Conservation (phyloP, 2,113 vertebrate species). For the Dasypus novemcinctus region DNA sequence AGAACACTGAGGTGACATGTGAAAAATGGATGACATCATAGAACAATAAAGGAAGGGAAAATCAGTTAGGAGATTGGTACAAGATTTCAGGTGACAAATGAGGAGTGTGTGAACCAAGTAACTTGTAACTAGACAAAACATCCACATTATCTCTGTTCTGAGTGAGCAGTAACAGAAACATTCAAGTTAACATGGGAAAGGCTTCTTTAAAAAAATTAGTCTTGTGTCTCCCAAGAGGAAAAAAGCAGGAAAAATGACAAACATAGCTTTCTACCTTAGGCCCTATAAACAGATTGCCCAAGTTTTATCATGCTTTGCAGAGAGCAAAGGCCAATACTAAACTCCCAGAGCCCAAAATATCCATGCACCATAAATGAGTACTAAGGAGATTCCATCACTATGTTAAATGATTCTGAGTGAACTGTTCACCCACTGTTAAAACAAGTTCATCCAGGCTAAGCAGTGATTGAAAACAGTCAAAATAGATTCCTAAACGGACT, state of each 20-base stretch:
- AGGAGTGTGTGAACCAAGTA: not conserved
- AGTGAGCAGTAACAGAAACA: not conserved
- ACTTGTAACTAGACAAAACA: not conserved
- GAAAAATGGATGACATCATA: not conserved
- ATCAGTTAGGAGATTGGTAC: not conserved
- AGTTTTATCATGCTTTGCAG: not conserved
- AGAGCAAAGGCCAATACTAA: not conserved
- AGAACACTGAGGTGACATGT: not conserved
- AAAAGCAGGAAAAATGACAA: not conserved
- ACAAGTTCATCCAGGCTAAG: not conserved
- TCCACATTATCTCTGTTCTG: not conserved
- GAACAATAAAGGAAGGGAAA: not conserved
- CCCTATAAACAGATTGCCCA: not conserved
- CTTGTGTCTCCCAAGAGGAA: not conserved
- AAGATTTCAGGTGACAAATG: not conserved
- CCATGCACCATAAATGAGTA: not conserved
- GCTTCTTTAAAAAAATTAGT: not conserved
- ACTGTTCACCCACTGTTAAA: not conserved
- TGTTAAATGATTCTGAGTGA: not conserved
- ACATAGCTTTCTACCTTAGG: not conserved
- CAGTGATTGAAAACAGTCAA: not conserved
- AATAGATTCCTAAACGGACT: not conserved
- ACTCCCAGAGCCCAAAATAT: not conserved
- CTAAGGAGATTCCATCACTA: not conserved
- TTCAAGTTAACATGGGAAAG: not conserved